phyloP scores from a whole-genome alignment of 2,888 invertebrate species.

The Phaedon cochleariae region DNA sequence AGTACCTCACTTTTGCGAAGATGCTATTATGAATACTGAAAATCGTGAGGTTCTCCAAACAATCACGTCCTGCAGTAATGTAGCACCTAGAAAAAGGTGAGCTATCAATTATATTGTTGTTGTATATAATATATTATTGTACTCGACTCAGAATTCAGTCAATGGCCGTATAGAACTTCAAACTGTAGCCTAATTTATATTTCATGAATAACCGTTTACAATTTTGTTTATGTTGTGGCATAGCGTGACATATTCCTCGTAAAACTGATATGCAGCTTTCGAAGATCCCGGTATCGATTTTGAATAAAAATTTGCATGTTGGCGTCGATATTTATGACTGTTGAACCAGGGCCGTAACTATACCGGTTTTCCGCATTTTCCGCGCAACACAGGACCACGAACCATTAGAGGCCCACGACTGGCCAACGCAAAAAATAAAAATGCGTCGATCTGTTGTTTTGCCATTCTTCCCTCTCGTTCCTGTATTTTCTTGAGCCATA shows the following conservation, averaged over 20 bases:
- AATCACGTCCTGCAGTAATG: conserved; percentile 58
- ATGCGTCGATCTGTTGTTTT: too few relatives aligned
- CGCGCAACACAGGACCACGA: not conserved
- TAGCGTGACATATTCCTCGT: conserved; percentile 15
- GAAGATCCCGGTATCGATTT: conserved; percentile 15
- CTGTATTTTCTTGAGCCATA: too few relatives aligned
- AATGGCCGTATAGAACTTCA: too few relatives aligned
- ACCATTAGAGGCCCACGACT: too few relatives aligned
- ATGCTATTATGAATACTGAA: conserved; percentile 53
- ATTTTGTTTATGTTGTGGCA: conserved; percentile 16
- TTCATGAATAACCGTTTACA: conserved; percentile 7
- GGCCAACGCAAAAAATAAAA: too few relatives aligned
- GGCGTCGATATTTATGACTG: not conserved
- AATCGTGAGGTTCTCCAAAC: conserved; percentile 60
- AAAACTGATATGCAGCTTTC: conserved; percentile 15
- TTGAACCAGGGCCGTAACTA: too few relatives aligned
- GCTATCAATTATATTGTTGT: conserved; percentile 1
- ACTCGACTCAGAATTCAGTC: too few relatives aligned
- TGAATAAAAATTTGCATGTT: conserved; percentile 15
- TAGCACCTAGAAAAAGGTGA: conserved; percentile 53
- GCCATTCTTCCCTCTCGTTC: too few relatives aligned
- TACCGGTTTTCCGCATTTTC: not conserved
- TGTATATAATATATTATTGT: too few relatives aligned
- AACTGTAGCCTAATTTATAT: not conserved
- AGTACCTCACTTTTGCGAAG: too few relatives aligned